Conservation (phyloP, 2,113 vertebrate genomes). For the Thymallus thymallus region DNA sequence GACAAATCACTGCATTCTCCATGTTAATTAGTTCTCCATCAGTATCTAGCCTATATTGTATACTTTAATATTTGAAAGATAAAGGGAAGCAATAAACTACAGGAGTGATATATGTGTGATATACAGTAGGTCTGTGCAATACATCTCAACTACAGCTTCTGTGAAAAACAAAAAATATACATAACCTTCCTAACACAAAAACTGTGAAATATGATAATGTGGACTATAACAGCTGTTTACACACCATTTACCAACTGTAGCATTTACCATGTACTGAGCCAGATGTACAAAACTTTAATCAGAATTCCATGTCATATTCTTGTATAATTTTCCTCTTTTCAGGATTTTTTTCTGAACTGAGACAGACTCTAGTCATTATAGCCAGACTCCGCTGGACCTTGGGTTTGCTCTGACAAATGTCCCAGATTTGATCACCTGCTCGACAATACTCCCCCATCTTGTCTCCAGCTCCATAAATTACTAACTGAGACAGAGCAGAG, state of each 20-base stretch:
- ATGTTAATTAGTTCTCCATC: background rate
- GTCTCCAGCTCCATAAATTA: slow-evolving; percentile 19
- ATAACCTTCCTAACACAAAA: background rate
- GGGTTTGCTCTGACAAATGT: slow-evolving; percentile 35
- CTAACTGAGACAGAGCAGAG: background rate
- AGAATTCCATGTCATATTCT: background rate
- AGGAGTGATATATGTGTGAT: background rate
- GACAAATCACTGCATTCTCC: slow-evolving; percentile 13
- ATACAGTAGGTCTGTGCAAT: background rate
- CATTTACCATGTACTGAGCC: background rate
- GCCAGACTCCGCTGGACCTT: slow-evolving; percentile 23
- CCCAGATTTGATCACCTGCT: slow-evolving; percentile 46
- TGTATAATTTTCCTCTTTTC: slow-evolving; percentile 5
- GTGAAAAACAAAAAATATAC: background rate
- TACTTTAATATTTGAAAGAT: background rate
- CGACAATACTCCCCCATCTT: slow-evolving; percentile 32
- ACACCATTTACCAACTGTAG: background rate
- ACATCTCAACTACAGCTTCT: background rate
- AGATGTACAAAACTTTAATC: no score
- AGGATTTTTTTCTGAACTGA: slow-evolving; percentile 43
- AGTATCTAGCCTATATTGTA: background rate
- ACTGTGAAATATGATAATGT: background rate
- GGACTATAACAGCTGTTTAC: no score
- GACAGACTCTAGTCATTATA: slow-evolving; percentile 18
- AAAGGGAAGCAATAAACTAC: background rate